These are phyloP conservation scores for Alca torda DNA, from an alignment of 2,797 vertebrate species.

Conservation along the genomic window DNA sequence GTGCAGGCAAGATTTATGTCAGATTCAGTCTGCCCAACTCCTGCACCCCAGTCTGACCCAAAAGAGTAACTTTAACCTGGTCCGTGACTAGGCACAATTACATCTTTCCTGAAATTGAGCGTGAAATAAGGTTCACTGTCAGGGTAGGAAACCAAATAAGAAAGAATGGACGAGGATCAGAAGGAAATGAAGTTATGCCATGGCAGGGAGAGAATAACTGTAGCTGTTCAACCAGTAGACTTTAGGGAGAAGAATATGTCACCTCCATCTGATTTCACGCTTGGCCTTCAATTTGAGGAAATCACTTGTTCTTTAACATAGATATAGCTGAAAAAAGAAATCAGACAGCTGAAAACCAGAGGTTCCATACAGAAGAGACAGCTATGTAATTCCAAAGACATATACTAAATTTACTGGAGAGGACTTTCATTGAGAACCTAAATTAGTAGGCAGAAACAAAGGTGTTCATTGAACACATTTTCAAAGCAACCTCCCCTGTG, in stretches of 20 bases:
- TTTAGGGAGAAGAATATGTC: background rate
- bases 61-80: background rate
- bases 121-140: background rate
- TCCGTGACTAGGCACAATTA: background rate
- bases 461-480: background rate
- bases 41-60: background rate
- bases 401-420: background rate
- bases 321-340: background rate
- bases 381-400: background rate
- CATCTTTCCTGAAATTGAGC: background rate
- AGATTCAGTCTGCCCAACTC: background rate
- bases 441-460: background rate
- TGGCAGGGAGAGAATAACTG: background rate
- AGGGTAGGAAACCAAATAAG: background rate
- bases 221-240: background rate
- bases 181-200: background rate
- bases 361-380: background rate
- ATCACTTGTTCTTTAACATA: background rate
- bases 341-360: background rate
- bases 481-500: background rate
- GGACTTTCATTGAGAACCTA: background rate
- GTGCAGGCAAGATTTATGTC: background rate
- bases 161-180: background rate
- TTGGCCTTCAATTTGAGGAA: background rate
- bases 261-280: background rate